phyloP scores from a whole-genome alignment of 2,113 vertebrate species.

The Pangasianodon gigas region DNA sequence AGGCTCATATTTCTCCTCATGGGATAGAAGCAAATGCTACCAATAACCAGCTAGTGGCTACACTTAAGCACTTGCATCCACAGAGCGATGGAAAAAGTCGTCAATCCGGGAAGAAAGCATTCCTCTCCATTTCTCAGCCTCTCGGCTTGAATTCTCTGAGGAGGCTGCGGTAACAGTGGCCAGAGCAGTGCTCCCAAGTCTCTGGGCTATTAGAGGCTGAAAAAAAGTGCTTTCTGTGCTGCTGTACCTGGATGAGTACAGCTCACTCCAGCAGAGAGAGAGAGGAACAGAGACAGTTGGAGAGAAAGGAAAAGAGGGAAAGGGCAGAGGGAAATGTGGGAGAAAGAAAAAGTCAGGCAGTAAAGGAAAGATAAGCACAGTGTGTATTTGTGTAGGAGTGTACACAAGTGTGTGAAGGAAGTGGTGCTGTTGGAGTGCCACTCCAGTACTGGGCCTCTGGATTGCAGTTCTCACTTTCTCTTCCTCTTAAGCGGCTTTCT shows the following conservation, averaged over 20 bases:
- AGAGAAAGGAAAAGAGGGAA: neutral
- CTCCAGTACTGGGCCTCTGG: slow-evolving; percentile 18
- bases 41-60: slow-evolving; percentile 32
- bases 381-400: slow-evolving; percentile 7
- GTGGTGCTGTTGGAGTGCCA: slow-evolving; percentile 22
- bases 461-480: slow-evolving; percentile 35
- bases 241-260: slow-evolving; percentile 19
- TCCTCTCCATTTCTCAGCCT: slow-evolving; percentile 45
- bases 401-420: slow-evolving; percentile 2
- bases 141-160: slow-evolving; percentile 49
- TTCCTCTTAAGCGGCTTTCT: neutral
- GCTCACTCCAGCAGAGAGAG: slow-evolving; percentile 25
- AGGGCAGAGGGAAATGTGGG: neutral
- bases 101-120: slow-evolving; percentile 42
- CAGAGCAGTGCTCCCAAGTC: slow-evolving; percentile 8
- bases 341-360: slow-evolving; percentile 19
- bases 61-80: slow-evolving; percentile 48
- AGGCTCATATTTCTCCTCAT: slow-evolving; percentile 58
- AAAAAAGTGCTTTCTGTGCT: slow-evolving; percentile 42
- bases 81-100: slow-evolving; percentile 39
- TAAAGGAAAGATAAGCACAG: slow-evolving; percentile 26
- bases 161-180: slow-evolving; percentile 34
- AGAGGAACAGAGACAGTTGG: neutral
- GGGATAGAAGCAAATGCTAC: slow-evolving; percentile 34
- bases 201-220: slow-evolving; percentile 43